phyloP scores from a whole-genome alignment of 2,888 invertebrate species.

The Drosophila fulvimacula region DNA sequence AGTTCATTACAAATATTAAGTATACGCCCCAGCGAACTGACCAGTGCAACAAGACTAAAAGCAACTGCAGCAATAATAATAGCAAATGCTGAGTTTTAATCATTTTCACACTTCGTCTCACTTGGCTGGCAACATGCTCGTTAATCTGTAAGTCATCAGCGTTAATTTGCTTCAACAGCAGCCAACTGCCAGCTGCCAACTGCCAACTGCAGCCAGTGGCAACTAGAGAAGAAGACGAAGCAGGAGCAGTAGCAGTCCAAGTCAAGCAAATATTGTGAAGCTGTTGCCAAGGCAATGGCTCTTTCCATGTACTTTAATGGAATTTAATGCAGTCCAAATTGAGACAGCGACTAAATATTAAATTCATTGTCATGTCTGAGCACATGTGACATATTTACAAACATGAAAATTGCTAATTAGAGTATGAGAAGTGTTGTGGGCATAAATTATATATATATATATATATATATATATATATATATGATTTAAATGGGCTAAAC shows the following conservation, averaged over 20 bases:
- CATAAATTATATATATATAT: too few relatives aligned
- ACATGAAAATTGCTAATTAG: neutral
- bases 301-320: neutral
- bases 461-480: too few relatives aligned
- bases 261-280: neutral
- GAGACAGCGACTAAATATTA: neutral
- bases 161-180: conserved; percentile 56
- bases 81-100: conserved; percentile 47
- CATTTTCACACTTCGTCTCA: conserved; percentile 63
- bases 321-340: neutral
- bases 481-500: too few relatives aligned
- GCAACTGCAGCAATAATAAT: conserved; percentile 15
- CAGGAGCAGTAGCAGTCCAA: neutral
- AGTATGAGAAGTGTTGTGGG: neutral
- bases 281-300: conserved; percentile 30
- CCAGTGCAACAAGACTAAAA: conserved; percentile 13
- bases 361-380: neutral
- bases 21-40: conserved; percentile 28
- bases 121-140: conserved; percentile 53
- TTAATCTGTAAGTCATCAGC: conserved; percentile 64
- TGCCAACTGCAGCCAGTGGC: conserved; percentile 19
- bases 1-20: conserved; percentile 19
- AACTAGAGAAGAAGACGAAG: neutral
- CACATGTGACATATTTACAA: neutral
- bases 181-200: conserved; percentile 33